These are phyloP conservation scores for Helarctos malayanus DNA, from an alignment of 2,797 vertebrate species.

Conservation along the genomic window DNA sequence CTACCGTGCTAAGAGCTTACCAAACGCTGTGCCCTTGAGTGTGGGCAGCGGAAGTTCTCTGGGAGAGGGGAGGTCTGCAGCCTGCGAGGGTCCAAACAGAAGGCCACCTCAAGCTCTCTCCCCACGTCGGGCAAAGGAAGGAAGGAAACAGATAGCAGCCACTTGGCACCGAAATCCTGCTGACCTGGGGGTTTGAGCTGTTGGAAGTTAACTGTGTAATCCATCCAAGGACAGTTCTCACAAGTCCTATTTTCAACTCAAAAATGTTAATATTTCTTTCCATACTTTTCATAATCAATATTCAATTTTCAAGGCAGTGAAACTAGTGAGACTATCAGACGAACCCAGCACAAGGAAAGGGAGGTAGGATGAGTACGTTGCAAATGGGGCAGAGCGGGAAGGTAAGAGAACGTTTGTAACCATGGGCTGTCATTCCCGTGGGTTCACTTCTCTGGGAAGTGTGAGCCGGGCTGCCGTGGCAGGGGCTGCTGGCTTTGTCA, in stretches of 20 bases:
- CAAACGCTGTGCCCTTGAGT: background rate
- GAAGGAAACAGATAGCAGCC: background rate
- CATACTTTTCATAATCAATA: conserved; percentile 70
- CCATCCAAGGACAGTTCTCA: background rate
- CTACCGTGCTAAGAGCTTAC: background rate
- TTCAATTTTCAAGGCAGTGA: conserved; percentile 70
- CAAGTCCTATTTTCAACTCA: conserved; percentile 50
- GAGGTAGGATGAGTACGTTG: background rate
- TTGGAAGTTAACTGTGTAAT: conserved; percentile 43
- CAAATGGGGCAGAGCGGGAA: background rate
- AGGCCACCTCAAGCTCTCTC: background rate
- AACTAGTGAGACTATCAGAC: conserved; percentile 60
- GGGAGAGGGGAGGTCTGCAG: background rate
- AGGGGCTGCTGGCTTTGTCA: background rate
- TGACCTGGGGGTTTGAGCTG: background rate
- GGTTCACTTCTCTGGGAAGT: background rate
- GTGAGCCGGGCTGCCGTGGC: background rate
- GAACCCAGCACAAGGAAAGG: background rate
- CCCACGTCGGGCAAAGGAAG: background rate
- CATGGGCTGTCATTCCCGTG: background rate
- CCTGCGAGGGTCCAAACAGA: background rate
- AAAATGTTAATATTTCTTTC: conserved; percentile 57
- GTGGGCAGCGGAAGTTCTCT: background rate
- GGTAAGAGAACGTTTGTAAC: conserved; percentile 29
- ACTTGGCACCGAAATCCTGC: background rate